Base-by-base conservation (phyloP, 2,113 vertebrate genomes). In the Nematolebias whitei region DNA sequence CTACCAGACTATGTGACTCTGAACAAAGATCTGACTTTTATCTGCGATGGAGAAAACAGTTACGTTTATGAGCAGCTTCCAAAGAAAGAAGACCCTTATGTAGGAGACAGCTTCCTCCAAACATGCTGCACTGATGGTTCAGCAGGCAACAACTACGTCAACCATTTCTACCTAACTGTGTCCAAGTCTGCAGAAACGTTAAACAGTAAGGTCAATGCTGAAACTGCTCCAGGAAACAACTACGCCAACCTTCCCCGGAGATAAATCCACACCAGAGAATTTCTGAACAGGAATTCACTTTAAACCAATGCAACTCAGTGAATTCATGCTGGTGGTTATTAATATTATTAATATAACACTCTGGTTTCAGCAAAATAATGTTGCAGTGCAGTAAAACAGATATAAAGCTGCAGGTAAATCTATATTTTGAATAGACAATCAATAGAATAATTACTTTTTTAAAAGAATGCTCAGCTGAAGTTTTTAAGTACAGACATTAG, bases 1-100 rank as follows among this genome's bases (percentile, higher is more conserved):
- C 84, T 62, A 47, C 80, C 74, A 12, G 92, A 92, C 66, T 94
- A 94, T 0, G 91, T 93, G 45, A 91, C 87, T 56, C 74, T 94
- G 32, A 91, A 80, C 71, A 84, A 69, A 19, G 78, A 85, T n/a
- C 59, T 74, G 2, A 19, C 48, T 38, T n/a, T 84, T 12, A 18
- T 76, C 13, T 77, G 69, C 41, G 59, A 77, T 19, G 67, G 45
- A 23, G 76, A 73, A 23, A 92, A 93, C 50, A 74, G 70, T 35
- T 88, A 92, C 5, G 65, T 90, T 24, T 75, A 65, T 10, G 59
- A 82, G 39, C 62, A 77, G 20, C 41, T 65, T 15, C 47, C 12
- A 3, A 78, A 82, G 51, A 71, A 62, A 15, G 63, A 26, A 54
- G 22, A 41, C 11, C 22, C 13, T 0, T 51, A 10, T 29, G 7